Evolutionary conservation across 2,888 invertebrate genomes (phyloP).

Genomic region (Leptopilina myrica): DNA sequence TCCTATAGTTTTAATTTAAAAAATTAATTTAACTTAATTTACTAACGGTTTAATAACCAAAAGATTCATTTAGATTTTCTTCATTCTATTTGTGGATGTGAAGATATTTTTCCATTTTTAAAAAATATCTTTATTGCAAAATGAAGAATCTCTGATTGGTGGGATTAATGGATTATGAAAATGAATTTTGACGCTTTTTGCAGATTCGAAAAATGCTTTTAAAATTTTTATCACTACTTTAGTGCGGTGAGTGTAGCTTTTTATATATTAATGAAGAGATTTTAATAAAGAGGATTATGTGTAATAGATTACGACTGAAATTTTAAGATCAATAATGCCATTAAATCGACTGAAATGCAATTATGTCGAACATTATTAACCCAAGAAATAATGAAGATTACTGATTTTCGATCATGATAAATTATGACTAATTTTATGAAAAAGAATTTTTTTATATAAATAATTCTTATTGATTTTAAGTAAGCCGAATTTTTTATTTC

Average conservation of each 20-base stretch:
- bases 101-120: background rate
- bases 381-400: background rate
- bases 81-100: background rate
- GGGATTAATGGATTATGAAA: constrained; percentile 15
- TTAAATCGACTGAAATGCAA: background rate
- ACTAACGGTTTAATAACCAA: too few species aligned
- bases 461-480: too few species aligned
- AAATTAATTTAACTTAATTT: too few species aligned
- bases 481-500: too few species aligned
- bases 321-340: constrained; percentile 16
- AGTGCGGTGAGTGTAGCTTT: background rate
- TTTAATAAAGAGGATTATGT: constrained; percentile 12
- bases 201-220: constrained; percentile 9
- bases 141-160: background rate
- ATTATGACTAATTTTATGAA: too few species aligned
- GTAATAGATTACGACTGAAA: background rate
- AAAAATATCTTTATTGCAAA: background rate
- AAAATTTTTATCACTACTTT: background rate
- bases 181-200: constrained; percentile 5
- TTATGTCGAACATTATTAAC: background rate
- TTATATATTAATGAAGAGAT: background rate
- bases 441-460: too few species aligned
- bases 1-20: too few species aligned
- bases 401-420: too few species aligned
- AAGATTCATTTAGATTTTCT: too few species aligned